Percentiles rank a stretch among this genome's conserved stretches.
Conservation (phyloP, 2,888 invertebrate genomes). For the Hedychridium roseum region DNA sequence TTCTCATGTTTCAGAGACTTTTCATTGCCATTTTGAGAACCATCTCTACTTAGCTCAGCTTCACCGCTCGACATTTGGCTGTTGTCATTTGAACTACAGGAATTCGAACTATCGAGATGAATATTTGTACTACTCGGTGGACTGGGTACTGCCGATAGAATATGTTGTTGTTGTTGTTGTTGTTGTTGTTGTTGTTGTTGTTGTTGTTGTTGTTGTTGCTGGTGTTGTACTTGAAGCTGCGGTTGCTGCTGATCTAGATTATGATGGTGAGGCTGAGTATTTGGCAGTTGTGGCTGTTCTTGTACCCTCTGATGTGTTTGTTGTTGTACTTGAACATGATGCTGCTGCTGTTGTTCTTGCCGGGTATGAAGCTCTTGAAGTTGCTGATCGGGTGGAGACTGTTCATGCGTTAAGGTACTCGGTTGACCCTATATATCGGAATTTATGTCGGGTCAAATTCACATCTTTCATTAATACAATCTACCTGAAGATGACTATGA, state of each 20-base stretch:
- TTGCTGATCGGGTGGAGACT: constrained; percentile 39
- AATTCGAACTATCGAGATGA: constrained; percentile 39
- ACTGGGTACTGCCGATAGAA: constrained; percentile 30
- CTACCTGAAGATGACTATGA: not conserved
- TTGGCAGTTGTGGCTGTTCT: constrained; percentile 29
- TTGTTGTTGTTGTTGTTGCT: constrained; percentile 32
- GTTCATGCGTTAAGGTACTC: constrained; percentile 33
- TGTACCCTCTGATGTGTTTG: constrained; percentile 38
- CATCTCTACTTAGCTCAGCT: constrained; percentile 21
- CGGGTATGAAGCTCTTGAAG: constrained; percentile 48
- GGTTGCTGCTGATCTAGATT: constrained; percentile 37
- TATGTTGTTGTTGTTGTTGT: constrained; percentile 25
- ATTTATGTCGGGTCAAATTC: too few relatives aligned
- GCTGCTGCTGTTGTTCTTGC: constrained; percentile 42
- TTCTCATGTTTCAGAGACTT: constrained; percentile 17
- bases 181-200: constrained; percentile 29
- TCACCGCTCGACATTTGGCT: constrained; percentile 41
- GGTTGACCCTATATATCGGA: constrained; percentile 34
- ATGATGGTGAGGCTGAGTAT: constrained; percentile 33
- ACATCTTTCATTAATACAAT: constrained; percentile 2
- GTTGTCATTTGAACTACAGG: constrained; percentile 45
- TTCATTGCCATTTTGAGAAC: constrained; percentile 17
- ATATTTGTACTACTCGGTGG: constrained; percentile 26
- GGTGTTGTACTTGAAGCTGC: constrained; percentile 36
- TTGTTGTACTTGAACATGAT: constrained; percentile 30